A percentile compares a stretch with the other conserved stretches of the same genome.
phyloP scores from a whole-genome alignment of 2,888 invertebrate species.

The Ormyrus nitidulus region DNA sequence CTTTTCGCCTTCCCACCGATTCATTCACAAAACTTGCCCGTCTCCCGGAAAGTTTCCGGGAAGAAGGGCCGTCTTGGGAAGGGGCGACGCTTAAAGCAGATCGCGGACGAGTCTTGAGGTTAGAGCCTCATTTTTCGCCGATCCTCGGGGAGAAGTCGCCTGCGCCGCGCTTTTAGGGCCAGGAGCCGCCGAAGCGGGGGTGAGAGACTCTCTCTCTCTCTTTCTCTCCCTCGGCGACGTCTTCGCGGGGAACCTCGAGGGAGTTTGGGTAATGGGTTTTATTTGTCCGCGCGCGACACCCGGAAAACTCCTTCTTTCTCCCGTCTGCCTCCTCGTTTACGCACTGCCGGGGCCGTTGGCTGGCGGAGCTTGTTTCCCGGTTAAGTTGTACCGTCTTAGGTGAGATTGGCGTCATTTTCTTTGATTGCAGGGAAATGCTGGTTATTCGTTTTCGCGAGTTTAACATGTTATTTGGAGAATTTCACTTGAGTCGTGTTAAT shows the following conservation, averaged over 20 bases:
- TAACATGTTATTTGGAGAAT: too few relatives aligned
- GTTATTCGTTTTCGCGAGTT: too few relatives aligned
- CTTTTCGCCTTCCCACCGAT: conserved; percentile 14
- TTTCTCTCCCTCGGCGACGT: conserved; percentile 59
- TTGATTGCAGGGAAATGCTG: too few relatives aligned
- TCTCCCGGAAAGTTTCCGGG: background rate
- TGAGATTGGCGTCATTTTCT: too few relatives aligned
- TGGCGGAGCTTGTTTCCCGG: too few relatives aligned
- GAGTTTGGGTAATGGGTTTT: conserved; percentile 73
- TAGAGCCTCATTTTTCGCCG: conserved; percentile 46
- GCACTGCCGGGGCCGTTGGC: background rate
- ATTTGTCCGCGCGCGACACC: conserved; percentile 67
- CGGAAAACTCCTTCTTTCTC: conserved; percentile 51
- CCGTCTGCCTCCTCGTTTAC: conserved; percentile 5
- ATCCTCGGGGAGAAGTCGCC: conserved; percentile 40
- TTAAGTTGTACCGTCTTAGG: too few relatives aligned
- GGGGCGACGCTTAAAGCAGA: conserved; percentile 17
- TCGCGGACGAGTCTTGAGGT: conserved; percentile 48
- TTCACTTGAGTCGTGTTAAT: too few relatives aligned
- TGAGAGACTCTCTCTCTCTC: conserved; percentile 63
- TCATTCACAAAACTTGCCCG: conserved; percentile 51
- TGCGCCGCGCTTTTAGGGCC: background rate
- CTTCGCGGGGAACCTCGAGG: conserved; percentile 61
- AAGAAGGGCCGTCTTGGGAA: background rate
- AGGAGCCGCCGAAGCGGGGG: background rate